Base-by-base conservation (phyloP, 2,888 invertebrate genomes). In the Mystacides longicornis region DNA sequence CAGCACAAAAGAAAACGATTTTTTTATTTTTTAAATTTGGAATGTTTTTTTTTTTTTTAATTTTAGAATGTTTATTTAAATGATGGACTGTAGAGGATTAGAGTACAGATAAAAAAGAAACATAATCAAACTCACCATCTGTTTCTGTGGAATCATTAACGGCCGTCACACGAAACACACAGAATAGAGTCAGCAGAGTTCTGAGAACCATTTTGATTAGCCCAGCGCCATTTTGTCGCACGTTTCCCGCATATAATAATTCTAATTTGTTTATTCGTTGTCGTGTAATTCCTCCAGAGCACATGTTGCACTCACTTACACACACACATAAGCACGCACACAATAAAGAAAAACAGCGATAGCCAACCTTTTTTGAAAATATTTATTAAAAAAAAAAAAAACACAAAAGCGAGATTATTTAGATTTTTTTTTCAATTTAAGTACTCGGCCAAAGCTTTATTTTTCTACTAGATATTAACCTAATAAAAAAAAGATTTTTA, bases 111-210 rank as follows among this genome's bases (percentile, higher is more conserved):
- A 37, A 37, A 37, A 37, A 37, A 37, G 4, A 37, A 37, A 7
- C n/a, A 19, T 2, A 18, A 43, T 20, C 9, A 9, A 22, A 49
- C 56, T 52, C 22, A 56, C 56, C 56, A 33, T 47, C 56, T 11
- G 45, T 23, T 23, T 56, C 56, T 18, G 31, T 50, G 9, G 56
- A 56, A 11, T 56, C 53, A 19, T 49, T 56, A 53, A 50, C 33
- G 23, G 53, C 50, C 20, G 53, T 19, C 16, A 51, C 54, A 23
- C 33, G 43, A 21, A 50, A 50, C 22, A 31, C 51, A 20, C 42
- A 54, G 20, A 54, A 20, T 7, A 51, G 46, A 45, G 22, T 20
- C 50, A 55, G 31, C 45, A 50, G 47, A 27, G 51, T 51, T 50
- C 55, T 46, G 23, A 54, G 48, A 16, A 54, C 49, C 31, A 54